Percentiles rank a stretch among this genome's conserved stretches.
phyloP scores from a whole-genome alignment of 2,888 invertebrate species.

The Eustalomyia histrio region DNA sequence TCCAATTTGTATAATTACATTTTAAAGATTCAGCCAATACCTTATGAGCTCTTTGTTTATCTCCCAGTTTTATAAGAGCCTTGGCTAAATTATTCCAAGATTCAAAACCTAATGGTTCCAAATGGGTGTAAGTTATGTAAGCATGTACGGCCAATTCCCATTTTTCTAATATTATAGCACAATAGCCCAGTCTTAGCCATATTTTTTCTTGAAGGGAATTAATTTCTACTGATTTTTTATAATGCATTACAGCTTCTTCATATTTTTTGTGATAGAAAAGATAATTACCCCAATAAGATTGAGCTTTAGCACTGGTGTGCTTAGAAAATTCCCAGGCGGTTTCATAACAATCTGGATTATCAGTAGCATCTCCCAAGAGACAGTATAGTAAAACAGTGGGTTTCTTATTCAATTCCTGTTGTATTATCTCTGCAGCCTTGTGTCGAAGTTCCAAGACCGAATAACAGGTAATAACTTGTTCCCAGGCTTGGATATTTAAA shows the following conservation, averaged over 20 bases:
- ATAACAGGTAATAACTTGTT: slow-evolving; percentile 95
- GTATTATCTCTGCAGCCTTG: slow-evolving; percentile 94
- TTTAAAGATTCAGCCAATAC: slow-evolving; percentile 93
- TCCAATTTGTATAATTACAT: slow-evolving; percentile 96
- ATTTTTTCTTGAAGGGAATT: slow-evolving; percentile 93
- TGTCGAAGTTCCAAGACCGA: slow-evolving; percentile 90
- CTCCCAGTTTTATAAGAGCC: slow-evolving; percentile 91
- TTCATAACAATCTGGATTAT: slow-evolving; percentile 89
- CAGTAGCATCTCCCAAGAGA: slow-evolving; percentile 92
- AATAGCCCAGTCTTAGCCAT: slow-evolving; percentile 92
- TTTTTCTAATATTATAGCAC: slow-evolving; percentile 87
- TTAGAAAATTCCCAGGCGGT: slow-evolving; percentile 95
- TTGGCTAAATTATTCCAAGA: slow-evolving; percentile 99
- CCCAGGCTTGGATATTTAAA: slow-evolving; percentile 90
- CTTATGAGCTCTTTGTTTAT: slow-evolving; percentile 91
- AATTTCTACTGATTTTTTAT: slow-evolving; percentile 89
- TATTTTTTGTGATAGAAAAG: slow-evolving; percentile 88
- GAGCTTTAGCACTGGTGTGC: slow-evolving; percentile 89
- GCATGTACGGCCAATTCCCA: slow-evolving; percentile 92
- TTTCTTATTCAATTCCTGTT: slow-evolving; percentile 87
- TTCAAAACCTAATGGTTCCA: slow-evolving; percentile 95
- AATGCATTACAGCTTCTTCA: slow-evolving; percentile 88
- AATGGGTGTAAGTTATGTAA: slow-evolving; percentile 90
- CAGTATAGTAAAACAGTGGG: slow-evolving; percentile 94
- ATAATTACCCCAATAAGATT: slow-evolving; percentile 92